Percentiles rank a stretch among this genome's conserved stretches.
These are phyloP conservation scores for Trimorus sp. DNA, from an alignment of 2,888 invertebrate species.

Conservation along the genomic window DNA sequence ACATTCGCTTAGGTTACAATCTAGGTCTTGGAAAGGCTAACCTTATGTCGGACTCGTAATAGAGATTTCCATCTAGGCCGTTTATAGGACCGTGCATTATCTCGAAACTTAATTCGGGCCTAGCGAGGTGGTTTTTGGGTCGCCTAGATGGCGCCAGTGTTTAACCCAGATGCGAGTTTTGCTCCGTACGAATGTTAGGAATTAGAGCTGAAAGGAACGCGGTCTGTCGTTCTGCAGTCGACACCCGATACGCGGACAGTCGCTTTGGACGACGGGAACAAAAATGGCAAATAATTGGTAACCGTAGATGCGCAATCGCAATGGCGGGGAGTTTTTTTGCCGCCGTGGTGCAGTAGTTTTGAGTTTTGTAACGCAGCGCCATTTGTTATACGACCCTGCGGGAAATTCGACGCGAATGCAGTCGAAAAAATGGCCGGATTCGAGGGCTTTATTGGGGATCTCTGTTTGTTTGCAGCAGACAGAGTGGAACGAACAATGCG, in stretches of 20 bases:
- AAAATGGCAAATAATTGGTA: conserved; percentile 39
- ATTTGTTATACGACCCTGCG: conserved; percentile 24
- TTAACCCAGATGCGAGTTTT: no score
- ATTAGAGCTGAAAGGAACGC: conserved; percentile 13
- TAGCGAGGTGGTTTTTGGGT: no score
- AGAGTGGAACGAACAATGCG: background rate
- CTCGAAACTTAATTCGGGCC: no score
- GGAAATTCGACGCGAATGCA: conserved; percentile 3
- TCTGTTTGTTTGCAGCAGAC: conserved; percentile 2
- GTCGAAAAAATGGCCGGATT: background rate
- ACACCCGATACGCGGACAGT: conserved; percentile 11
- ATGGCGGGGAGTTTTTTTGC: conserved; percentile 1
- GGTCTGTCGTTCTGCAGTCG: conserved; percentile 12
- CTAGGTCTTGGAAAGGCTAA: no score
- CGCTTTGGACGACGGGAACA: conserved; percentile 13
- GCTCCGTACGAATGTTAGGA: conserved; percentile 18
- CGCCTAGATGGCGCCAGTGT: no score
- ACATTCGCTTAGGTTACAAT: no score
- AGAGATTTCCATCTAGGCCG: no score
- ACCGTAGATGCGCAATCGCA: conserved; percentile 12
- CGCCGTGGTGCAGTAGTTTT: background rate
- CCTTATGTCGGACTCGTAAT: no score
- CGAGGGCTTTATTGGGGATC: conserved; percentile 8
- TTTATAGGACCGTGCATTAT: no score
- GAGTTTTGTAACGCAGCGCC: background rate